Evolutionary conservation across 1,140 invertebrate species (phyloP).

Genomic region (Nylanderia fulva): DNA sequence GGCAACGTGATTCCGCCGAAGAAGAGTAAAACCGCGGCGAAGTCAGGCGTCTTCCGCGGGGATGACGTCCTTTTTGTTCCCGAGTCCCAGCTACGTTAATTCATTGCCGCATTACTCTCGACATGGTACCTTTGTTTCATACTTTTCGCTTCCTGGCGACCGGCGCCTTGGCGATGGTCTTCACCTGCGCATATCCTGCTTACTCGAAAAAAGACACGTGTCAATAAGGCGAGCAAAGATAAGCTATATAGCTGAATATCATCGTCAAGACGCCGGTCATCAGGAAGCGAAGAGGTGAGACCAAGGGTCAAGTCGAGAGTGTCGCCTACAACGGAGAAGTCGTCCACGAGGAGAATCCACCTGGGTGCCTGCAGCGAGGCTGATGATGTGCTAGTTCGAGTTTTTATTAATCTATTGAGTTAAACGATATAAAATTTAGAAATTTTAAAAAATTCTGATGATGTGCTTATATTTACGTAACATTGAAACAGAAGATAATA

Average conservation of each 20-base stretch:
- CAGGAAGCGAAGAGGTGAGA: background rate
- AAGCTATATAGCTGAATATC: too few species aligned
- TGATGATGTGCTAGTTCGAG: background rate
- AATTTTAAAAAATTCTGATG: background rate
- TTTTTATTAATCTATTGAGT: background rate
- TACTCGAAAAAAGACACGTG: too few species aligned
- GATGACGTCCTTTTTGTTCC: too few species aligned
- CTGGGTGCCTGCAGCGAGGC: background rate
- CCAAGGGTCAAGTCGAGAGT: background rate
- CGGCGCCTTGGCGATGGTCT: too few species aligned
- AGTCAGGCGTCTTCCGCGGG: too few species aligned
- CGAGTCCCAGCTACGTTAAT: too few species aligned
- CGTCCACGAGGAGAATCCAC: background rate
- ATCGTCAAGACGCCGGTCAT: background rate
- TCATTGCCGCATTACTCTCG: too few species aligned
- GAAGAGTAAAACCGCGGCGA: conserved; percentile 15
- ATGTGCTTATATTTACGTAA: background rate
- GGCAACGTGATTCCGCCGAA: conserved; percentile 36
- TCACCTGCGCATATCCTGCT: too few species aligned
- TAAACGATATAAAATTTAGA: background rate
- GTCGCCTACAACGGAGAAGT: background rate
- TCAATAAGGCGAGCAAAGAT: too few species aligned
- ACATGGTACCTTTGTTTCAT: too few species aligned
- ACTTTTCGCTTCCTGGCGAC: too few species aligned
- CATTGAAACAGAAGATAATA: background rate